Conservation (phyloP, 2,797 vertebrate species). For the Trematomus bernacchii region DNA sequence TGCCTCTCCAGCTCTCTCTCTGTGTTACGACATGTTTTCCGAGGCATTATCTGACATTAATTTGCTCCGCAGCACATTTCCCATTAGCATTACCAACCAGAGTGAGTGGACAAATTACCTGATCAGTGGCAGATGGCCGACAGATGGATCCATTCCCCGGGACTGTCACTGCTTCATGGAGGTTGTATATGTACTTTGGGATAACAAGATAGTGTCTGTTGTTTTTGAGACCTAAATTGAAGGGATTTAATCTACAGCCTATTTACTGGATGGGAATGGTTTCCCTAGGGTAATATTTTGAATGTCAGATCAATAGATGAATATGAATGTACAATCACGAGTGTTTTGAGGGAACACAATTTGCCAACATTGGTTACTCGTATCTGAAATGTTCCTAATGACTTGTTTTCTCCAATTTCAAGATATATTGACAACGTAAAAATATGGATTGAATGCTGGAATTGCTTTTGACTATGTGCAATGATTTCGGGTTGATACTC, state of each 20-base stretch:
- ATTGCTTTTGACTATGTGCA: slow-evolving; percentile 6
- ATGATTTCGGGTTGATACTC: neutral
- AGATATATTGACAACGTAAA: neutral
- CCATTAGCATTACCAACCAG: slow-evolving; percentile 41
- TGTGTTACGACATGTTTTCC: neutral
- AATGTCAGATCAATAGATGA: slow-evolving; percentile 41
- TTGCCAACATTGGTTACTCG: neutral
- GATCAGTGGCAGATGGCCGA: slow-evolving; percentile 70
- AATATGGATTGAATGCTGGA: neutral
- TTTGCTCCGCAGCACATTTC: slow-evolving; percentile 23
- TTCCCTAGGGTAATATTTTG: neutral
- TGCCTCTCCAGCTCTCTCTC: neutral
- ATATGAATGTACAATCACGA: slow-evolving; percentile 3
- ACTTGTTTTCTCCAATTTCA: neutral
- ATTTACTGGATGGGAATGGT: slow-evolving; percentile 41
- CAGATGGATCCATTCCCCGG: slow-evolving; percentile 69
- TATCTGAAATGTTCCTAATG: neutral
- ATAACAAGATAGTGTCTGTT: slow-evolving; percentile 43
- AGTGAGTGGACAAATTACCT: slow-evolving; percentile 62
- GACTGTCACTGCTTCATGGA: slow-evolving; percentile 50
- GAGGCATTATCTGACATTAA: slow-evolving; percentile 19
- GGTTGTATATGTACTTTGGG: slow-evolving; percentile 50
- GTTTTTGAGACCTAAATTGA: slow-evolving; percentile 44
- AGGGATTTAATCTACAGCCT: slow-evolving; percentile 37
- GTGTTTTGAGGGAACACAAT: slow-evolving; percentile 2